Percentiles rank a stretch among this genome's conserved stretches.
Conservation (phyloP, 2,888 invertebrate genomes). For the Eristalinus sepulchralis region DNA sequence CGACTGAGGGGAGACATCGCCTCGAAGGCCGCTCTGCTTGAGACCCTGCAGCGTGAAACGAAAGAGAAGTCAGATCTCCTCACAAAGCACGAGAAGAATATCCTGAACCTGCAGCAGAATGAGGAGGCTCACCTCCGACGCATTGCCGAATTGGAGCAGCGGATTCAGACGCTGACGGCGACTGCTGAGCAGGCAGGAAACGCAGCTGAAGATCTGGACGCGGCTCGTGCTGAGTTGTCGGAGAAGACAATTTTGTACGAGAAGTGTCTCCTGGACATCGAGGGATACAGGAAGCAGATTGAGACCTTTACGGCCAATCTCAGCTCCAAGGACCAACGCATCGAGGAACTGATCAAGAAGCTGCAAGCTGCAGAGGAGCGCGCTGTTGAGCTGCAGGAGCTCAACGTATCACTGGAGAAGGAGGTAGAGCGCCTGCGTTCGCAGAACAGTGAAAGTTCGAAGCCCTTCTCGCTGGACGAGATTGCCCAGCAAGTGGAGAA, state of each 20-base stretch:
- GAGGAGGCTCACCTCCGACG: conserved; percentile 75
- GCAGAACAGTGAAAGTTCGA: conserved; percentile 76
- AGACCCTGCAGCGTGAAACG: conserved; percentile 75
- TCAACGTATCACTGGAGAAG: conserved; percentile 82
- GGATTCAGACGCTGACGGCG: conserved; percentile 75
- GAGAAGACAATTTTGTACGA: conserved; percentile 80
- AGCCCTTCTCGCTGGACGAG: conserved; percentile 82
- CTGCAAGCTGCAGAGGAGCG: conserved; percentile 74
- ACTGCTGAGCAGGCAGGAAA: conserved; percentile 72
- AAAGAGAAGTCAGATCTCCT: conserved; percentile 77
- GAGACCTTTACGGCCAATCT: conserved; percentile 83
- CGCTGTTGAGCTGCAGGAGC: conserved; percentile 80
- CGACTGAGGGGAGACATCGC: conserved; percentile 69
- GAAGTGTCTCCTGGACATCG: conserved; percentile 78
- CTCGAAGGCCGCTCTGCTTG: conserved; percentile 72
- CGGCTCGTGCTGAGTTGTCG: conserved; percentile 81
- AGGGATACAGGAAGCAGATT: conserved; percentile 82
- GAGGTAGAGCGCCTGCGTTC: conserved; percentile 77
- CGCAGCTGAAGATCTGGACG: conserved; percentile 77
- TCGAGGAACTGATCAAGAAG: conserved; percentile 75
- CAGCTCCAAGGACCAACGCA: conserved; percentile 83
- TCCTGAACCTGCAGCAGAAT: conserved; percentile 75
- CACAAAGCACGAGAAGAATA: conserved; percentile 75
- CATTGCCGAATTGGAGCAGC: conserved; percentile 75
- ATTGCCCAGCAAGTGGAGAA: conserved; percentile 83